A percentile compares a stretch with the other conserved stretches of the same genome.
phyloP scores from a whole-genome alignment of 2,888 invertebrate species.

The Ectobius pallidus region DNA sequence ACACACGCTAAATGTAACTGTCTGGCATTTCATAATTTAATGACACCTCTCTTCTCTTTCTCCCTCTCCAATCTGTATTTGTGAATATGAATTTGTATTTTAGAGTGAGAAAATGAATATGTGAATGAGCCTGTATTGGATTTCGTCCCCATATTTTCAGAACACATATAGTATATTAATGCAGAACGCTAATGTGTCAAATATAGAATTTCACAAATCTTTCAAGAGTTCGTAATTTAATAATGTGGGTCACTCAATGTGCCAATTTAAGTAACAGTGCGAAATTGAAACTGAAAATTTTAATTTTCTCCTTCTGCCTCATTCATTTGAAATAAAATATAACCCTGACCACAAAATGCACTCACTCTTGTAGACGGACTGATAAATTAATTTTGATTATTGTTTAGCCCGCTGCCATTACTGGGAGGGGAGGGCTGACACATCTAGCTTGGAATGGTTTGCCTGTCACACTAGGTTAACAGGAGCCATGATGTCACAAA shows the following conservation, averaged over 20 bases:
- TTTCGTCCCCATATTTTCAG: slow-evolving; percentile 15
- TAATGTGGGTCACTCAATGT: slow-evolving; percentile 19
- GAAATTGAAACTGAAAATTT: slow-evolving; percentile 21
- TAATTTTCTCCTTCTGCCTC: no score
- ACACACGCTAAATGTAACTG: not conserved
- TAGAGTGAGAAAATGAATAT: no score
- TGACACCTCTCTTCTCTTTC: not conserved
- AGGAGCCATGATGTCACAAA: no score
- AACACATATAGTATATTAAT: slow-evolving; percentile 15
- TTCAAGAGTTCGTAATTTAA: slow-evolving; percentile 22
- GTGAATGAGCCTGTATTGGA: no score
- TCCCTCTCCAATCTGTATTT: no score
- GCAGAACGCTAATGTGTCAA: slow-evolving; percentile 1
- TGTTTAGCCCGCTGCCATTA: slow-evolving; percentile 8
- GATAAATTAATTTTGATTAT: slow-evolving; percentile 22
- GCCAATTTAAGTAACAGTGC: slow-evolving; percentile 16
- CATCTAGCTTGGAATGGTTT: not conserved
- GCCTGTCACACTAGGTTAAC: not conserved
- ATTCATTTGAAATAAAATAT: slow-evolving; percentile 17
- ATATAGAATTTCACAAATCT: slow-evolving; percentile 15
- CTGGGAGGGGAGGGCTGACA: not conserved
- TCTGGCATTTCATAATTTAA: slow-evolving; percentile 26
- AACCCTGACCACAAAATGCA: not conserved
- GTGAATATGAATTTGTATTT: no score
- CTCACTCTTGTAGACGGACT: not conserved